Evolutionary conservation across 2,888 invertebrate genomes (phyloP).

Genomic region (Digitonthophagus gazella): DNA sequence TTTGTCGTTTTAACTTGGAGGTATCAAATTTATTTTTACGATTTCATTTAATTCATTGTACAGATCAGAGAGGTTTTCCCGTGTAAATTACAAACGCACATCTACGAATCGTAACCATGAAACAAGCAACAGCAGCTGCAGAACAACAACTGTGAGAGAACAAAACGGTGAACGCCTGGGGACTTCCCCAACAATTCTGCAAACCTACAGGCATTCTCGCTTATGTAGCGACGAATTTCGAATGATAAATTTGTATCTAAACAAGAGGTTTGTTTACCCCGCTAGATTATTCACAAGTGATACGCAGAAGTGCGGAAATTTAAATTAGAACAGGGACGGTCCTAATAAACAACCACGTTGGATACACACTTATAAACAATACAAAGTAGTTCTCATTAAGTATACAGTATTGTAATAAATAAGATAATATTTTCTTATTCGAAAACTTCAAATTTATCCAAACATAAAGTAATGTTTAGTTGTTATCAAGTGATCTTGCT

Average conservation of each 20-base stretch:
- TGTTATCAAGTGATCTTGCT: neutral
- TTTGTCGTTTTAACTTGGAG: too few relatives aligned
- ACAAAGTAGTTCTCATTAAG: too few relatives aligned
- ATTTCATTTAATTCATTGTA: too few relatives aligned
- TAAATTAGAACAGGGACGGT: neutral
- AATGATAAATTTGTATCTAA: constrained; percentile 12
- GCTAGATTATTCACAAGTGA: neutral
- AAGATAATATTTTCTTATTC: too few relatives aligned
- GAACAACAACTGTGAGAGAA: neutral
- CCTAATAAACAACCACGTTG: neutral
- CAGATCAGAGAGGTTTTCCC: too few relatives aligned
- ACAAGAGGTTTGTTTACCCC: constrained; percentile 11
- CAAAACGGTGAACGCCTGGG: neutral
- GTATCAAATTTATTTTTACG: too few relatives aligned
- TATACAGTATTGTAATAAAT: too few relatives aligned
- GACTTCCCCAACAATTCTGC: neutral
- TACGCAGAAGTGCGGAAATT: neutral
- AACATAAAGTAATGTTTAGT: neutral
- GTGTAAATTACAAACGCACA: neutral
- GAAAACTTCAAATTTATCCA: too few relatives aligned
- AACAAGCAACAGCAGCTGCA: neutral
- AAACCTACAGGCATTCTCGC: neutral
- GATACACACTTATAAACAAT: too few relatives aligned
- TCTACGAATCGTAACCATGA: neutral
- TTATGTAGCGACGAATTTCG: neutral